Percentiles rank a stretch among this genome's conserved stretches.
phyloP scores from a whole-genome alignment of 2,113 vertebrate species.

The Tragulus kanchil region DNA sequence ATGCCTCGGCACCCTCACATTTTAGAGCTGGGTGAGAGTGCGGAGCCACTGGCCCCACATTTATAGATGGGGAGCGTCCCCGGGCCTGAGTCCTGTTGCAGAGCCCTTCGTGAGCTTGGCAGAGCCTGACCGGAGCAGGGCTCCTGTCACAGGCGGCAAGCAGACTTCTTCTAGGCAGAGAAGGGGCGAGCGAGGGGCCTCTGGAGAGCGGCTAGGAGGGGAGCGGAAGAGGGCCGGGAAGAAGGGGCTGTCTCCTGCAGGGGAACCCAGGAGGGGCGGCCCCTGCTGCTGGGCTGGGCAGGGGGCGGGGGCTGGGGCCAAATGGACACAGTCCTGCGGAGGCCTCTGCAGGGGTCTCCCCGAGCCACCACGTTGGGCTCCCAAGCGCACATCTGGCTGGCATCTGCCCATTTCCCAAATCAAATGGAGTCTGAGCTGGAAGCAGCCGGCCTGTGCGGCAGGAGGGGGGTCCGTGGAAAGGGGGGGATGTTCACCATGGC shows the following conservation, averaged over 20 bases:
- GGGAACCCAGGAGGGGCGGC: neutral
- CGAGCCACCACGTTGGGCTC: accelerated
- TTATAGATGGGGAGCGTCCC: neutral
- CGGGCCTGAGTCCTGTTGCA: accelerated
- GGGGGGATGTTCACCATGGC: too few relatives aligned
- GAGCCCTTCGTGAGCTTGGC: neutral
- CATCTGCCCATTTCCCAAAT: neutral
- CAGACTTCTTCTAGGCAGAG: neutral
- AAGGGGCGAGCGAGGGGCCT: neutral
- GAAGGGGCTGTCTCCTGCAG: neutral
- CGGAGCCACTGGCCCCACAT: neutral
- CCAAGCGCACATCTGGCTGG: neutral
- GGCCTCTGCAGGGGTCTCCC: neutral
- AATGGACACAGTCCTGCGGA: neutral
- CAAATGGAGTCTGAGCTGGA: neutral
- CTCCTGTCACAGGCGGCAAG: accelerated
- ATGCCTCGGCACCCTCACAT: too few relatives aligned
- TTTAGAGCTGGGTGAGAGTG: neutral
- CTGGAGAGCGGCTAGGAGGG: too few relatives aligned
- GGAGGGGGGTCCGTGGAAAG: too few relatives aligned
- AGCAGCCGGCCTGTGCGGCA: too few relatives aligned
- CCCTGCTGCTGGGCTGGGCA: neutral
- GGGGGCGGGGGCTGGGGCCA: neutral
- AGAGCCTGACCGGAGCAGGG: accelerated
- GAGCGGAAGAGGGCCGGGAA: neutral